Percentiles rank a stretch among this genome's conserved stretches.
phyloP scores from a whole-genome alignment of 2,797 vertebrate species.

The Tarsius wallacei region DNA sequence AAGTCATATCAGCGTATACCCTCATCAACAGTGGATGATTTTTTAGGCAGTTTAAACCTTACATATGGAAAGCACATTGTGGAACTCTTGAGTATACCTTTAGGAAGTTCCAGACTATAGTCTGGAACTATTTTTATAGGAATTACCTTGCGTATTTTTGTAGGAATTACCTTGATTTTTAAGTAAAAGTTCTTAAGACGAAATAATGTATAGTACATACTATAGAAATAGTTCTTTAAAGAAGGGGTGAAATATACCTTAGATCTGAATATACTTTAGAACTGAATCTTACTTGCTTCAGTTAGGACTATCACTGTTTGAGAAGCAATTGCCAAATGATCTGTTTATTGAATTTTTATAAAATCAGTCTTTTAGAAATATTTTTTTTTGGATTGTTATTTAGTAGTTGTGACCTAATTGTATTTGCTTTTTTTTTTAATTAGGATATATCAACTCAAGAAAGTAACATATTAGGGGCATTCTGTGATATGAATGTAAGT shows the following conservation, averaged over 20 bases:
- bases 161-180: not conserved
- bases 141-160: not conserved
- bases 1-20: not conserved
- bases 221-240: not conserved
- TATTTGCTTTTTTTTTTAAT: constrained; percentile 72
- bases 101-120: not conserved
- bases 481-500: constrained; percentile 99
- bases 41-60: constrained; percentile 54
- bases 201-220: not conserved
- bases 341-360: not conserved
- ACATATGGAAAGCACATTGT: not conserved
- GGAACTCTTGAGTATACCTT: not conserved
- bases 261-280: not conserved
- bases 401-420: constrained; percentile 78
- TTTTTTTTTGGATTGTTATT: constrained; percentile 20
- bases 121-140: too few relatives aligned
- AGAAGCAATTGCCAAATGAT: not conserved
- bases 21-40: not conserved
- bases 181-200: not conserved
- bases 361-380: not conserved
- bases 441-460: constrained; percentile 99
- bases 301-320: not conserved
- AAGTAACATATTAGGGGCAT: constrained; percentile 99
- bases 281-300: constrained; percentile 14
- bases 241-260: not conserved